Base-by-base conservation (phyloP, 2,888 invertebrate species). In the Coleophora deauratella region DNA sequence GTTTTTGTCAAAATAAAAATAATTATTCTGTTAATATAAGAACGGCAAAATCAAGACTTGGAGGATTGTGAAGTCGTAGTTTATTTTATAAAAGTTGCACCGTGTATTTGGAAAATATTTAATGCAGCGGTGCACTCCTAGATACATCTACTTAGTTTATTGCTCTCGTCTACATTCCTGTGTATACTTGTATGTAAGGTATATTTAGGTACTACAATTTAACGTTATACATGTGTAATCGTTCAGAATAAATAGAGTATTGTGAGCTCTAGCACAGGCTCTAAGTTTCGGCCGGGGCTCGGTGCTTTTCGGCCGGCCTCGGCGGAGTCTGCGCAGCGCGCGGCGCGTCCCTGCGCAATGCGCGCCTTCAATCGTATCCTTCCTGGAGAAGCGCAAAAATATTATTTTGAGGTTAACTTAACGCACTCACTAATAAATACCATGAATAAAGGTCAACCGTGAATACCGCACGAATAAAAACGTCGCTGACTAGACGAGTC, bases 381-480 rank as follows among this genome's bases (percentile, higher is more conserved):
- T 21, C 3, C 21, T 21, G 21, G 6, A 21, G 70, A 72, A 79
- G 73, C 74, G 72, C 71, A 80, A 74, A 76, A 82, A 79, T 77
- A 78, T 70, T 73, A 72, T 77, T 81, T 85, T 80, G 76, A 84
- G 85, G 85, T 85, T 85, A 84, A 66, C 67, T 75, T 73, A 59
- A 52, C 61, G 62, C 51, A 59, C 59, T 61, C 64, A 36, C 31
- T 35, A 58, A 52, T 57, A 66, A n/a, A 62, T 57, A 73, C 55
- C 67, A 74, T 72, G 69, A 71, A 65, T 62, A 59, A 48, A 64
- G 56, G 58, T 55, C 58, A 59, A 62, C 56, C 50, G 70, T 62
- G 62, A 46, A 46, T 54, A 52, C 51, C 49, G 54, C 66, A 66
- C 47, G 62, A 55, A 54, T 55, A 56, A 51, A 58, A 55, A 66